Evolutionary conservation across 2,113 vertebrate genomes (phyloP).

Genomic region (Scomber colias): DNA sequence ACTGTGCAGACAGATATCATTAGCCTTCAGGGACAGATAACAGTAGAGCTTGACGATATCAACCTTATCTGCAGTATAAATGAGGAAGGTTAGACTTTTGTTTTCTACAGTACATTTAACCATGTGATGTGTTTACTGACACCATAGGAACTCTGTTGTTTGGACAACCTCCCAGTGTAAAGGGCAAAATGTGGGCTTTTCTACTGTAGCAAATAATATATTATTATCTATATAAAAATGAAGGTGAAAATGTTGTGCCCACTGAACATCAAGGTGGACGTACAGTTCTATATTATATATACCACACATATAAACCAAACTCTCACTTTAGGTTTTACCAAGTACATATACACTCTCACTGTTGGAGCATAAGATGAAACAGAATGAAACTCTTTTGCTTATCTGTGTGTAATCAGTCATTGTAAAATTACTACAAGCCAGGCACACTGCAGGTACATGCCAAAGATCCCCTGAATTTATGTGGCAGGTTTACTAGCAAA

Average conservation of each 20-base stretch:
- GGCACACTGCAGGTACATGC: not conserved
- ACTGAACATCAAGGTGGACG: not conserved
- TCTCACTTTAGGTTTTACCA: not conserved
- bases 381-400: constrained; percentile 11
- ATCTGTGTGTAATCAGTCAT: constrained; percentile 23
- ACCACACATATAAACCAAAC: not conserved
- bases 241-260: not conserved
- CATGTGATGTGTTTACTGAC: not conserved
- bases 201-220: not conserved
- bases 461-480: constrained; percentile 36
- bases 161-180: too few species aligned
- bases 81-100: not conserved
- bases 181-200: not conserved
- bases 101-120: constrained; percentile 14
- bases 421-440: constrained; percentile 11
- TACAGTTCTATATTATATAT: not conserved
- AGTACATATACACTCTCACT: not conserved
- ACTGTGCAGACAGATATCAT: constrained; percentile 38
- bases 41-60: not conserved
- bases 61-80: not conserved
- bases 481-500: constrained; percentile 44
- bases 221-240: not conserved
- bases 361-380: constrained; percentile 3
- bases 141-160: not conserved
- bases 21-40: constrained; percentile 38